Evolutionary conservation across 2,113 vertebrate species (phyloP).

Genomic region (Perccottus glenii): DNA sequence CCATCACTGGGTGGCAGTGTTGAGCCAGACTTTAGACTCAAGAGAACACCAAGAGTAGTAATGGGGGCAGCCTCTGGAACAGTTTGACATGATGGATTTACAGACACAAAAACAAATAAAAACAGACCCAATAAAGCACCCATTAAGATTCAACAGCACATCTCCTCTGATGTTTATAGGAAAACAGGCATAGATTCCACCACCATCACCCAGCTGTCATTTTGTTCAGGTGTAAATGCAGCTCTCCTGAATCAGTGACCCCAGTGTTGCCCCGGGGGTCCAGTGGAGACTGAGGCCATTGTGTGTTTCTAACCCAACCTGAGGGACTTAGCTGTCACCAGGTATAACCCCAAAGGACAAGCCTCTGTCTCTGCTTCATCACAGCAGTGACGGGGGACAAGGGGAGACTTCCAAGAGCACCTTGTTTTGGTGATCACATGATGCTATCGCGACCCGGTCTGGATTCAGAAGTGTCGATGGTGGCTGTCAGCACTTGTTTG

Average conservation of each 20-base stretch:
- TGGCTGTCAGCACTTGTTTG: constrained; percentile 62
- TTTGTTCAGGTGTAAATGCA: constrained; percentile 35
- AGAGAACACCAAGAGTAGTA: not conserved
- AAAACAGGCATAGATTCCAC: not conserved
- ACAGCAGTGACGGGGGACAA: constrained; percentile 53
- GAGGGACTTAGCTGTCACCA: constrained; percentile 70
- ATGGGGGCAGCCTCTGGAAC: not conserved
- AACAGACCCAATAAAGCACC: not conserved
- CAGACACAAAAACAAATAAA: constrained; percentile 5
- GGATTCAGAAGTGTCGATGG: constrained; percentile 70
- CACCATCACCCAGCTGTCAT: constrained; percentile 5
- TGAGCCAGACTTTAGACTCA: constrained; percentile 67
- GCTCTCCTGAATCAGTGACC: constrained; percentile 52
- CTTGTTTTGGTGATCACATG: constrained; percentile 67
- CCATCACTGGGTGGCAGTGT: constrained; percentile 78
- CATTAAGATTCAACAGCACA: not conserved
- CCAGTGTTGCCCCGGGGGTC: constrained; percentile 48
- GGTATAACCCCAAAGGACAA: constrained; percentile 51
- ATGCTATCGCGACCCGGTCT: constrained; percentile 57
- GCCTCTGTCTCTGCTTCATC: constrained; percentile 52
- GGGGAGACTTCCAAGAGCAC: constrained; percentile 56
- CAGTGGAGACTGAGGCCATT: constrained; percentile 67
- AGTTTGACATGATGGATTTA: not conserved
- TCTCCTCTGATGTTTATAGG: not conserved
- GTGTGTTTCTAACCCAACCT: constrained; percentile 45